Evolutionary conservation across 2,888 invertebrate genomes (phyloP).

Genomic region (Nycteola revayana): DNA sequence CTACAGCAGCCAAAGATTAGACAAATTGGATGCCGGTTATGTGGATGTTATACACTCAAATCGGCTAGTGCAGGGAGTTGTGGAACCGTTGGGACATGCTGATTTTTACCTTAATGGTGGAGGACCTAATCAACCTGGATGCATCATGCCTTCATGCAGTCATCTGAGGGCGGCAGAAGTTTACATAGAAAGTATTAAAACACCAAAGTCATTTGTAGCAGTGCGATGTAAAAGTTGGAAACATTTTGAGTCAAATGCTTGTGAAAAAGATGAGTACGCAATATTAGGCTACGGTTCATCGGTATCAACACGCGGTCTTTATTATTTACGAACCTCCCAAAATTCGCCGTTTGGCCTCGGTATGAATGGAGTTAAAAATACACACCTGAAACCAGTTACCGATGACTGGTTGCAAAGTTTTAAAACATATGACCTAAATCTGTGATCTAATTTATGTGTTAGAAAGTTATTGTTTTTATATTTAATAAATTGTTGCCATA

Average conservation of each 20-base stretch:
- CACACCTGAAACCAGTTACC: slow-evolving; percentile 22
- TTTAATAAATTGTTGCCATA: slow-evolving; percentile 40
- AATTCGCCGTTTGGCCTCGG: slow-evolving; percentile 66
- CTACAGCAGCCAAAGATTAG: slow-evolving; percentile 64
- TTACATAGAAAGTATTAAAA: slow-evolving; percentile 64
- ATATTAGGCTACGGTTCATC: slow-evolving; percentile 75
- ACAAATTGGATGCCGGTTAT: slow-evolving; percentile 68
- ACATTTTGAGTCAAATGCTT: slow-evolving; percentile 59
- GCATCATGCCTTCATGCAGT: slow-evolving; percentile 77
- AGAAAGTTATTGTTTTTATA: slow-evolving; percentile 23
- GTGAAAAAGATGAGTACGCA: slow-evolving; percentile 55
- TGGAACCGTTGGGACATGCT: slow-evolving; percentile 84
- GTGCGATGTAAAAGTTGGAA: slow-evolving; percentile 65
- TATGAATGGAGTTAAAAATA: slow-evolving; percentile 59
- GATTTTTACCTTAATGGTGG: slow-evolving; percentile 90
- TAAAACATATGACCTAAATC: slow-evolving; percentile 37
- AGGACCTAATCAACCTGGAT: slow-evolving; percentile 86
- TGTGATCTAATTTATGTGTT: slow-evolving; percentile 19
- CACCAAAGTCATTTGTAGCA: slow-evolving; percentile 66
- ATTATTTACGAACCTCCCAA: slow-evolving; percentile 64
- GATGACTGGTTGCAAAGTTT: slow-evolving; percentile 50
- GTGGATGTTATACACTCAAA: slow-evolving; percentile 74
- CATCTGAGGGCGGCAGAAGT: slow-evolving; percentile 71
- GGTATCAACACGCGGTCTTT: slow-evolving; percentile 60
- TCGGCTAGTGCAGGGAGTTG: slow-evolving; percentile 69